Evolutionary conservation across 2,888 invertebrate species (phyloP).

Genomic region (Cyrtodaria siliqua): DNA sequence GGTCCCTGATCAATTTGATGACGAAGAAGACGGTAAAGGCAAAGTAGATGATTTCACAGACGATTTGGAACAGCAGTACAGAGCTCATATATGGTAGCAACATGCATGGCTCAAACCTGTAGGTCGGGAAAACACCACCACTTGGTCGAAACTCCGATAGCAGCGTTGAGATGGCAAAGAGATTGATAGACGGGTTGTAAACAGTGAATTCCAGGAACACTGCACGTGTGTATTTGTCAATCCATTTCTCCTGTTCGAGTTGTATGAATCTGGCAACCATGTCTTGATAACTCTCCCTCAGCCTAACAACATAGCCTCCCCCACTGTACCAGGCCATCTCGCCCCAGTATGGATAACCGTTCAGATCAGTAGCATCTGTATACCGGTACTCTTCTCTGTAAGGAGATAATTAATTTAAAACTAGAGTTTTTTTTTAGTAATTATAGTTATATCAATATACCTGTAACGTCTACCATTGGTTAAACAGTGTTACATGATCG

Average conservation of each 20-base stretch:
- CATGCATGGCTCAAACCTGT: constrained; percentile 84
- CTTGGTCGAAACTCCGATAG: constrained; percentile 83
- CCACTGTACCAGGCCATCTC: constrained; percentile 86
- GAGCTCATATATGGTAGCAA: constrained; percentile 81
- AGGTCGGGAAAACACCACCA: constrained; percentile 82
- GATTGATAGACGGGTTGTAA: constrained; percentile 86
- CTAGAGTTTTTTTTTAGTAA: too few species aligned
- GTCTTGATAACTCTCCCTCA: constrained; percentile 79
- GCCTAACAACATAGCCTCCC: constrained; percentile 86
- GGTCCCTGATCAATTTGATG: constrained; percentile 79
- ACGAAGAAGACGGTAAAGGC: constrained; percentile 85
- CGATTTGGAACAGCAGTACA: constrained; percentile 81
- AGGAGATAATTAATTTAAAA: too few species aligned
- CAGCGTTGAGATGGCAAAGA: constrained; percentile 83
- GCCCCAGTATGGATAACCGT: constrained; percentile 86
- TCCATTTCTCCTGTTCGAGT: constrained; percentile 86
- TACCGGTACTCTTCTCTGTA: constrained; percentile 81
- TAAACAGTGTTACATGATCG: too few species aligned
- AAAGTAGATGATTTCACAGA: constrained; percentile 80
- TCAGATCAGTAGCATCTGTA: constrained; percentile 79
- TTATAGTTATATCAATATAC: too few species aligned
- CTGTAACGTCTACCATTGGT: too few species aligned
- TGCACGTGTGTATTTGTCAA: constrained; percentile 87
- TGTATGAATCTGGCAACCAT: constrained; percentile 80
- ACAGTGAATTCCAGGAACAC: constrained; percentile 87